Base-by-base conservation (phyloP, 2,888 invertebrate species). In the Chorisops tibialis region DNA sequence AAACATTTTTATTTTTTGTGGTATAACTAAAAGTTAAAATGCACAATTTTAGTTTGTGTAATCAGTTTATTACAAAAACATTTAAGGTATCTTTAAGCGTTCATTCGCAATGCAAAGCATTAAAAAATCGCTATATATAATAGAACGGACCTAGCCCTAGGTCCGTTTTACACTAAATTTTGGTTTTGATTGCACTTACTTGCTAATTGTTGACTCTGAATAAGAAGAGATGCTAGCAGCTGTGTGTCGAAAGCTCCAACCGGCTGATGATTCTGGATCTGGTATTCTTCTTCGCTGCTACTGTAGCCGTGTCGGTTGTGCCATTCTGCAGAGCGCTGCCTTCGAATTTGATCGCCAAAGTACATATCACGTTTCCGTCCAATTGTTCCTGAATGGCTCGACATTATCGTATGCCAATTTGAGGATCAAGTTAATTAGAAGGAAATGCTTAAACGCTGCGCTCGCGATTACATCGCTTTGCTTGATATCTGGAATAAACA, bases 181-280 rank as follows among this genome's bases (percentile, higher is more conserved):
- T 41, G 16, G 11, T n/a, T n/a, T 30, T 9, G 19, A 37, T 47
- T 52, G 47, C 38, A 80, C 80, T 81, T 72, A 83, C 82, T 81
- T 72, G 82, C 81, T 75, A 82, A 80, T 72, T 83, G 82, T 75
- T 83, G 83, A 70, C 82, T 83, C 73, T 83, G 82, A 63, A 82
- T 79, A 65, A 83, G 73, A 63, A 83, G 74, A 67, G 82, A 81
- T 37, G 83, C 83, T 71, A 83, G 76, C 67, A 83, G 79, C 70
- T 82, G 82, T 68, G 82, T 83, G 71, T 83, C 82, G 66, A 82
- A 77, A 12, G 67, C 65, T 24, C 67, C 67, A 56, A 77, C 73
- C 48, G 77, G 74, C 35, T 75, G 71, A 64, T 73, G 77, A 35
- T 77, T 77, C 64, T 75, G 76, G 67, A 77, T 77, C 69, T 77